Percentiles rank a stretch among this genome's conserved stretches.
Evolutionary conservation across 2,113 vertebrate species (phyloP).

Genomic region (Lepus timidus): DNA sequence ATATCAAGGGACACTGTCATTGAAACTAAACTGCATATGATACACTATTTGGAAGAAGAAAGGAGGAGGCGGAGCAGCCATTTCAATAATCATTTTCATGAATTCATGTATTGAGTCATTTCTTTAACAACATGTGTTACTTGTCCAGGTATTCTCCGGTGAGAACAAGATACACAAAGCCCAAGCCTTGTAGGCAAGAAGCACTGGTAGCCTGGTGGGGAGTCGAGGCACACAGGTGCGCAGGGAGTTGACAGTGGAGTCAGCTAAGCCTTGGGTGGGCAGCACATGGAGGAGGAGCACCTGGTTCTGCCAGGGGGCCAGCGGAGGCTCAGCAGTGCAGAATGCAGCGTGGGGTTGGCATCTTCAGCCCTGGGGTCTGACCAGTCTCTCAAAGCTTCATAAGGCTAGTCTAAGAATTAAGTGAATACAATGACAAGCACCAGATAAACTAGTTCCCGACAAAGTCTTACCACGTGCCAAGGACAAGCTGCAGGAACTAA

Average conservation of each 20-base stretch:
- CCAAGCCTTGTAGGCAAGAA: not conserved
- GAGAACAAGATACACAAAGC: not conserved
- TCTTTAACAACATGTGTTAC: not conserved
- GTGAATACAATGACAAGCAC: not conserved
- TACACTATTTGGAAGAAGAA: not conserved
- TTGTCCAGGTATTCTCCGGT: not conserved
- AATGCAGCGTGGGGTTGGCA: not conserved
- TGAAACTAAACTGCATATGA: not conserved
- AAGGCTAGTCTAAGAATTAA: not conserved
- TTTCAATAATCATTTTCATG: not conserved
- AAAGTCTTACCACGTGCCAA: not conserved
- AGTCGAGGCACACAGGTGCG: not conserved
- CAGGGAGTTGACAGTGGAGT: rapidly evolving
- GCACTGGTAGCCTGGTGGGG: not conserved
- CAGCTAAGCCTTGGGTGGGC: rapidly evolving
- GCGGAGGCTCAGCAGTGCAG: not conserved
- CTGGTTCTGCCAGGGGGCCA: not conserved
- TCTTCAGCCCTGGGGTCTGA: not conserved
- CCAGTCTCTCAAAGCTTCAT: not conserved
- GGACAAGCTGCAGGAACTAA: too few relatives aligned
- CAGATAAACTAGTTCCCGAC: not conserved
- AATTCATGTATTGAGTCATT: not conserved
- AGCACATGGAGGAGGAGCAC: too few relatives aligned
- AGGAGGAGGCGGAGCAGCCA: not conserved
- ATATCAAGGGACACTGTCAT: not conserved